Evolutionary conservation across 2,888 invertebrate species (phyloP), one percentile per base, ranked within the genome.

Genomic region (Hylaea fasciaria): DNA sequence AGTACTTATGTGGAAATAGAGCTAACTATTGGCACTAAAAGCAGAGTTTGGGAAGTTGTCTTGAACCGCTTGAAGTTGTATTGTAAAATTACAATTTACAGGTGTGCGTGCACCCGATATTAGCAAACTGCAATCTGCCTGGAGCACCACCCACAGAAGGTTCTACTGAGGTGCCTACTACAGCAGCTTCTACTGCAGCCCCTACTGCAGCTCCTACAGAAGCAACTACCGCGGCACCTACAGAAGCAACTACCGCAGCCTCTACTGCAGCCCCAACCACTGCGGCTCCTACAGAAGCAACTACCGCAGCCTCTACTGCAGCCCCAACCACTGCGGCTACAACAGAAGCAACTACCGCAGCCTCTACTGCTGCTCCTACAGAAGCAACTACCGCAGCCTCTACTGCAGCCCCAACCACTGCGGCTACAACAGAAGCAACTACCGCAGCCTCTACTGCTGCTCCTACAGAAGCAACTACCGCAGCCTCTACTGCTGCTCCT

Each of bases 51-150:
- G n/a, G n/a, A n/a, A n/a, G n/a, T n/a, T n/a, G n/a, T n/a, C n/a
- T n/a, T n/a, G n/a, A n/a, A n/a, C n/a, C n/a, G n/a, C n/a, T n/a
- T n/a, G n/a, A n/a, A n/a, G n/a, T n/a, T 32, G 10, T 32, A 37
- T 10, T n/a, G 7, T n/a, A 37, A 37, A 10, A 12, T n/a, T 1
- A 37, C 2, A n/a, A 13, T 17, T 35, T 46, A 12, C 63, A 86
- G 86, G 83, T 83, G 2, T 86, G 86, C 61, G 63, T 78, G 0
- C 80, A 81, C 29, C 82, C 84, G 0, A 10, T 0, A 0, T 2
- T 17, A 22, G 74, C 84, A 0, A 75, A 78, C 54, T 86, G 86
- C 60, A 65, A 58, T 0, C 66, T 85, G 0, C 72, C 82, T 0
- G 54, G 14, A 17, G 12, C 10, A 12, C 50, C 50, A 29, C 28